Evolutionary conservation across 2,888 invertebrate genomes (phyloP).

Genomic region (Athripsodes cinereus): DNA sequence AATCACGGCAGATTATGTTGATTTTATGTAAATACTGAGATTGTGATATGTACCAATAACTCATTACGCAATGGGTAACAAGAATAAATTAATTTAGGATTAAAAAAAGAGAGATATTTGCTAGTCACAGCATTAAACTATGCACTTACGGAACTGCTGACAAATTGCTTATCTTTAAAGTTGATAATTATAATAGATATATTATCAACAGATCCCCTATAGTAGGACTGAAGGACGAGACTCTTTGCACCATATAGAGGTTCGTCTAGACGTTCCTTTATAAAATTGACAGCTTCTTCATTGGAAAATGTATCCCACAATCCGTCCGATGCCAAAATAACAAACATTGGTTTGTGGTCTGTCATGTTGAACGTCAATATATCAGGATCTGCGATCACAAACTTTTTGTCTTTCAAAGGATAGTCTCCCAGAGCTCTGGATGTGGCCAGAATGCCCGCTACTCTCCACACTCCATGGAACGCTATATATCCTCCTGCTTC

Average conservation of each 20-base stretch:
- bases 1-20: too few species aligned
- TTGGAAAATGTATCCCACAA: slow-evolving; percentile 95
- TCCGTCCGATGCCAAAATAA: slow-evolving; percentile 92
- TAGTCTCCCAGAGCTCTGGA: slow-evolving; percentile 93
- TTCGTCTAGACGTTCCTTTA: slow-evolving; percentile 79
- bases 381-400: slow-evolving; percentile 94
- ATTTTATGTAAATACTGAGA: too few species aligned
- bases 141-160: neutral
- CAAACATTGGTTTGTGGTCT: slow-evolving; percentile 81
- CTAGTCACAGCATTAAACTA: too few species aligned
- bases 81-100: too few species aligned
- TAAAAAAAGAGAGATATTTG: too few species aligned
- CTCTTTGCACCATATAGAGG: slow-evolving; percentile 88
- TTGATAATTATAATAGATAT: slow-evolving; percentile 90
- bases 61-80: too few species aligned
- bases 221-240: slow-evolving; percentile 83
- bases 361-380: slow-evolving; percentile 84
- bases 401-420: slow-evolving; percentile 87
- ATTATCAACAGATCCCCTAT: slow-evolving; percentile 90
- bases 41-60: too few species aligned
- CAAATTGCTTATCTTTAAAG: slow-evolving; percentile 52
- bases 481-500: slow-evolving; percentile 94
- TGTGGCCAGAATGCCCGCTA: slow-evolving; percentile 90
- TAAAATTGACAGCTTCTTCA: slow-evolving; percentile 87
- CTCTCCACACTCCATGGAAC: slow-evolving; percentile 94